Evolutionary conservation across 2,888 invertebrate genomes (phyloP).

Genomic region (Pyrochroa serraticornis): DNA sequence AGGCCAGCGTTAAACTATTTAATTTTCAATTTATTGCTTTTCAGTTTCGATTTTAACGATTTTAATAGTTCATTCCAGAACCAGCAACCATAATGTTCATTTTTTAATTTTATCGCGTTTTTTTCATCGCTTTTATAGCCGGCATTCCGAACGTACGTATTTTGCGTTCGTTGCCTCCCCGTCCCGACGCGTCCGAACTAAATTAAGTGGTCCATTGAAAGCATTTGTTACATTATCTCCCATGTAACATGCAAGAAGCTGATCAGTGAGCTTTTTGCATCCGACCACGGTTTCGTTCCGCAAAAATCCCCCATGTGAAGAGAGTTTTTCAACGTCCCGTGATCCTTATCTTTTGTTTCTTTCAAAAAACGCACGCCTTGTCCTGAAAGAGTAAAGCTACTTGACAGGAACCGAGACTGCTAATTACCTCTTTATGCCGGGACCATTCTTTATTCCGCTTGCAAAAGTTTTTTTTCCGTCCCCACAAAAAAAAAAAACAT

Average conservation of each 20-base stretch:
- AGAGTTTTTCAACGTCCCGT: slow-evolving; percentile 33
- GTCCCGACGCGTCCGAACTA: neutral
- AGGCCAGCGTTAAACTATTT: too few relatives aligned
- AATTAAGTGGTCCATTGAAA: too few relatives aligned
- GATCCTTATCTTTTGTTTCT: slow-evolving; percentile 46
- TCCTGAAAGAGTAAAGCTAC: slow-evolving; percentile 52
- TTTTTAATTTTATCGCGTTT: too few relatives aligned
- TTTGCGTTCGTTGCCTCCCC: neutral
- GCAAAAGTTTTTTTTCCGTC: slow-evolving; percentile 43
- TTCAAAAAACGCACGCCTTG: slow-evolving; percentile 46
- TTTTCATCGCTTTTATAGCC: neutral
- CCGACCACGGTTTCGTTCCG: slow-evolving; percentile 12
- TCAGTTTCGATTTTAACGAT: too few relatives aligned
- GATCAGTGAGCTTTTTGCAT: slow-evolving; percentile 19
- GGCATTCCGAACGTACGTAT: neutral
- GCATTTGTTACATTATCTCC: slow-evolving; percentile 7
- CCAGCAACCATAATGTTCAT: too few relatives aligned
- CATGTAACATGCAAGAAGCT: slow-evolving; percentile 23
- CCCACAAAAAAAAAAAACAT: slow-evolving; percentile 27
- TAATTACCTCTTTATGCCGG: slow-evolving; percentile 55
- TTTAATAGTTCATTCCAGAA: too few relatives aligned
- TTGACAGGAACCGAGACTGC: slow-evolving; percentile 55
- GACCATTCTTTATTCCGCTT: slow-evolving; percentile 49
- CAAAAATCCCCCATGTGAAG: slow-evolving; percentile 30
- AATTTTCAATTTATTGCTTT: too few relatives aligned